Conservation (phyloP, 2,888 invertebrate genomes). For the Melieria crassipennis region DNA sequence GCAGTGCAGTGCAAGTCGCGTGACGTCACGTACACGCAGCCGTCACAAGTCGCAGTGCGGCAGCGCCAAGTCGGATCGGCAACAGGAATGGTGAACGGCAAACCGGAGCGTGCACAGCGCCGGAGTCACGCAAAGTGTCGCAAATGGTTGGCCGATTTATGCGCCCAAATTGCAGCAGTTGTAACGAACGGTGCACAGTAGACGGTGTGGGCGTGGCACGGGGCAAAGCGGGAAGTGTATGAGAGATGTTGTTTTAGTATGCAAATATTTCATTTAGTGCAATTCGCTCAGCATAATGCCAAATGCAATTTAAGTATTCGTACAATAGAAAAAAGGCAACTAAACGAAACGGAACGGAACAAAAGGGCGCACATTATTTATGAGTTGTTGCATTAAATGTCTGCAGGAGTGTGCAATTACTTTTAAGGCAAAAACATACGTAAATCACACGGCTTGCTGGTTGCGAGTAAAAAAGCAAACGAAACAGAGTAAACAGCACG, state of each 20-base stretch:
- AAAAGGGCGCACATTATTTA: conserved; percentile 47
- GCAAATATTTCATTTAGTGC: conserved; percentile 1
- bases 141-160: conserved; percentile 17
- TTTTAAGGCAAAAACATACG: conserved; percentile 52
- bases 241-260: conserved; percentile 1
- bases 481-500: no score
- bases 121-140: conserved; percentile 28
- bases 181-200: not conserved
- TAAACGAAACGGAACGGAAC: not conserved
- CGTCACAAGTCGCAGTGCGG: not conserved
- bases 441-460: conserved; percentile 50
- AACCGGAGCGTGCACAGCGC: not conserved
- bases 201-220: not conserved
- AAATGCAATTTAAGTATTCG: conserved; percentile 52
- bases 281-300: conserved; percentile 26
- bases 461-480: no score
- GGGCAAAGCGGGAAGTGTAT: not conserved
- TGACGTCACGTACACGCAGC: not conserved
- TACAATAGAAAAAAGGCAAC: conserved; percentile 28
- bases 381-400: conserved; percentile 59
- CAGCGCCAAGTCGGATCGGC: conserved; percentile 6
- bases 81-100: not conserved
- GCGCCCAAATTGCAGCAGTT: conserved; percentile 21
- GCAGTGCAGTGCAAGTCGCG: conserved; percentile 39
- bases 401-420: conserved; percentile 57